phyloP scores from a whole-genome alignment of 2,888 invertebrate genomes.

The Melinaea marsaeus region DNA sequence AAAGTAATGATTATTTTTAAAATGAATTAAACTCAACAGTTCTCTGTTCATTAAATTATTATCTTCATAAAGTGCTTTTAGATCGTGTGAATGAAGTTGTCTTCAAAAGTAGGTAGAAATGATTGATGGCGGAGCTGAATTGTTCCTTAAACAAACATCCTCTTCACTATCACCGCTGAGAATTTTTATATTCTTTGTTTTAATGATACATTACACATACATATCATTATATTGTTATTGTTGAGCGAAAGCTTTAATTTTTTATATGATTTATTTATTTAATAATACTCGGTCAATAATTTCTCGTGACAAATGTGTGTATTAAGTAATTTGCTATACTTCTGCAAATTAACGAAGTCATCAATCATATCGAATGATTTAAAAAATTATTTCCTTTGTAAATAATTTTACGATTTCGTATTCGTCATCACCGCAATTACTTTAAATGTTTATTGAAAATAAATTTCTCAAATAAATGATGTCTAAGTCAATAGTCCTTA shows the following conservation, averaged over 20 bases:
- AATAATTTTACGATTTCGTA: no score
- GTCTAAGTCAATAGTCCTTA: conserved; percentile 19
- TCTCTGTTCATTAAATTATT: background rate
- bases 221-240: background rate
- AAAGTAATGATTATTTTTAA: background rate
- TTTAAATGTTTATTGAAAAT: no score
- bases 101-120: conserved; percentile 28
- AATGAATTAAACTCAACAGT: background rate
- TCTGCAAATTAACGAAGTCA: background rate
- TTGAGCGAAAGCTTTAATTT: conserved; percentile 13
- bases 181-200: conserved; percentile 7
- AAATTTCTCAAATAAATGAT: no score
- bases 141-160: conserved; percentile 9
- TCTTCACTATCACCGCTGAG: background rate
- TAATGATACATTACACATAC: conserved; percentile 7
- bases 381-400: no score
- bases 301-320: background rate
- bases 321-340: background rate
- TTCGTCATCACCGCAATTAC: no score
- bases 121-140: conserved; percentile 34
- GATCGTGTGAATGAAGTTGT: background rate
- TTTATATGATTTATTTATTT: conserved; percentile 8
- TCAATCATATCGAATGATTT: no score
- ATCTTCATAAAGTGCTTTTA: no score
- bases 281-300: background rate